Evolutionary conservation across 2,797 vertebrate species (phyloP).

Genomic region (Pseudotriccus pelzelni): DNA sequence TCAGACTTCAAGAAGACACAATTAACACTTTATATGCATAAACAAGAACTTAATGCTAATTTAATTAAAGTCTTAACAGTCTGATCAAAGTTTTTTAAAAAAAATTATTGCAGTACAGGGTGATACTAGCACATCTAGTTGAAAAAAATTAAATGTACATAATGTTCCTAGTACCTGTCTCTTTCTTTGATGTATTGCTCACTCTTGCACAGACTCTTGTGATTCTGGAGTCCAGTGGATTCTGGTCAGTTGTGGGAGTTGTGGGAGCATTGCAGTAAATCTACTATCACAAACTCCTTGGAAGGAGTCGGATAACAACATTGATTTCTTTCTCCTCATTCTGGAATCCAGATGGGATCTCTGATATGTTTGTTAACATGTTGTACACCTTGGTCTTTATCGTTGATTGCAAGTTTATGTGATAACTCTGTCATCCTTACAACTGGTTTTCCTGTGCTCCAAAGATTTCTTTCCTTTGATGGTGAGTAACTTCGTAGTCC

Average conservation of each 20-base stretch:
- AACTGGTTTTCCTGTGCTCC: background rate
- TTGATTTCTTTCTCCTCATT: background rate
- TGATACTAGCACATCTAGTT: background rate
- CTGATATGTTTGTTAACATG: background rate
- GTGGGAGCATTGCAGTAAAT: background rate
- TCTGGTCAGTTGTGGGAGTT: background rate
- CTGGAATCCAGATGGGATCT: background rate
- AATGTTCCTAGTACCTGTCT: background rate
- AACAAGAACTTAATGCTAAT: background rate
- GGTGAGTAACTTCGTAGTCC: background rate
- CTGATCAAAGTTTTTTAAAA: background rate
- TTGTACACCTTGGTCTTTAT: background rate
- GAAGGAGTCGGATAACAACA: rapidly evolving
- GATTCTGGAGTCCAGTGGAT: background rate
- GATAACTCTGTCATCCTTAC: background rate
- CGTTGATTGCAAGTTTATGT: background rate
- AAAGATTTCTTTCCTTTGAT: background rate
- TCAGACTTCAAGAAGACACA: background rate
- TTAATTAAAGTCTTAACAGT: background rate
- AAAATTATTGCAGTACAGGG: background rate
- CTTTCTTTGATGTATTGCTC: background rate
- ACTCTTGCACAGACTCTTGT: background rate
- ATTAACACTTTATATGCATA: background rate
- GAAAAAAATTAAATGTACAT: background rate
- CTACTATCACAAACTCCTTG: background rate